Evolutionary conservation across 1,140 invertebrate genomes (phyloP), one percentile per base, ranked within the genome.

Genomic region (Leptoteleia sp.): DNA sequence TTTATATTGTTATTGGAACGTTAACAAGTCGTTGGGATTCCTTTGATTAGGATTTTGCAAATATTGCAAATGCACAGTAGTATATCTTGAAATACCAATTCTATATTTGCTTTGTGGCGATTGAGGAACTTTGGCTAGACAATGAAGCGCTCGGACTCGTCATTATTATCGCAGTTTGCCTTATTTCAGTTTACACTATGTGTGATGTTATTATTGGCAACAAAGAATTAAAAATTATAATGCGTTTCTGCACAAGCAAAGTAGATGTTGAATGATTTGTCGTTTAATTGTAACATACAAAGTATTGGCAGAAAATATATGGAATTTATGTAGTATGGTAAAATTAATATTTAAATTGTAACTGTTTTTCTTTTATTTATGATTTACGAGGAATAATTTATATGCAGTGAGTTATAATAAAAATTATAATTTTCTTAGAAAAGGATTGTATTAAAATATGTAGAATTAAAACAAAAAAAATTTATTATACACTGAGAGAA

Each of bases 141-240:
- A 45, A 61, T 61, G 27, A 45, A 61, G 17, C 29, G n/a, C 16
- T 47, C 55, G n/a, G 40, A 35, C 40, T 61, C 42, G 5, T n/a
- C n/a, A n/a, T 61, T 35, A 61, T 47, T 61, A 47, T 61, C 29
- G 6, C 22, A 9, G 7, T 47, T 45, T 35, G 9, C 33, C 29
- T 47, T 33, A 12, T 35, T 29, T 35, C 11, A 13, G 19, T 43
- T 16, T 12, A 12, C 1, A 47, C 7, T 45, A 4, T 35, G 11
- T 16, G 12, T 12, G 45, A 4, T 11, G 15, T 4, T 47, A 11
- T 47, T 47, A 47, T 47, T 47, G 12, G 11, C 17, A 9, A 25
- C 40, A 25, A 25, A 43, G n/a, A 11, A 43, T n/a, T 11, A 43
- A 22, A 22, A 25, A 22, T 43, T 19, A n/a, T 11, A 43, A 43